phyloP scores from a whole-genome alignment of 2,797 vertebrate genomes.

The Strix occidentalis region DNA sequence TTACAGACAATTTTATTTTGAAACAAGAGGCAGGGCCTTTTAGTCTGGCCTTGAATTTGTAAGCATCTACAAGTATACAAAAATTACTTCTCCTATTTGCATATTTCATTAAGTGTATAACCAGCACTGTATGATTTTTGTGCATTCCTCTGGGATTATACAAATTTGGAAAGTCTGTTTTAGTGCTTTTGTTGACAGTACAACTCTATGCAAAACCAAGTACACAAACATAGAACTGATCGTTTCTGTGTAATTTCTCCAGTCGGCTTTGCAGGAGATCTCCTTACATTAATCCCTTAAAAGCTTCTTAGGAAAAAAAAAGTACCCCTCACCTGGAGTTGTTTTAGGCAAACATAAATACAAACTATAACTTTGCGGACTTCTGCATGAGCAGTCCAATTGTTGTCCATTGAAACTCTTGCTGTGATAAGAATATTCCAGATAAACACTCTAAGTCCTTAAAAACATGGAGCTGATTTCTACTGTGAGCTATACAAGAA shows the following conservation, averaged over 20 bases:
- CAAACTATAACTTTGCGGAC: not conserved
- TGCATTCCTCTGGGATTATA: not conserved
- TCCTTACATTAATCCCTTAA: not conserved
- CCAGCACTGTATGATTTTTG: not conserved
- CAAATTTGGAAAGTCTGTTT: not conserved
- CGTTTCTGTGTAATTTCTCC: not conserved
- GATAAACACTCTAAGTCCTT: not conserved
- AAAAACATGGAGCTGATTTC: not conserved
- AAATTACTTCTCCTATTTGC: not conserved
- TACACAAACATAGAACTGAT: not conserved
- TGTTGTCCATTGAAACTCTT: not conserved
- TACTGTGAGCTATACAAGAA: not conserved
- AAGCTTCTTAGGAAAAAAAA: not conserved
- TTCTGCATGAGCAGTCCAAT: not conserved
- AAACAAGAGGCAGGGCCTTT: not conserved
- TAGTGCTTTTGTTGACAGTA: not conserved
- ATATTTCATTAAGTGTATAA: not conserved
- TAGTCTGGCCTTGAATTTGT: not conserved
- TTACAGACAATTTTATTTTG: not conserved
- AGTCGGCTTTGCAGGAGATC: not conserved
- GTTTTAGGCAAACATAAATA: not conserved
- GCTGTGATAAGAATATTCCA: not conserved
- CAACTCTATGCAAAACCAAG: not conserved
- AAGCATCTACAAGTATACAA: not conserved
- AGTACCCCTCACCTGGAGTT: not conserved